A percentile compares a stretch with the other conserved stretches of the same genome.
These are phyloP conservation scores for Corydoras maculifer DNA, from an alignment of 2,113 vertebrate species.

Conservation along the genomic window DNA sequence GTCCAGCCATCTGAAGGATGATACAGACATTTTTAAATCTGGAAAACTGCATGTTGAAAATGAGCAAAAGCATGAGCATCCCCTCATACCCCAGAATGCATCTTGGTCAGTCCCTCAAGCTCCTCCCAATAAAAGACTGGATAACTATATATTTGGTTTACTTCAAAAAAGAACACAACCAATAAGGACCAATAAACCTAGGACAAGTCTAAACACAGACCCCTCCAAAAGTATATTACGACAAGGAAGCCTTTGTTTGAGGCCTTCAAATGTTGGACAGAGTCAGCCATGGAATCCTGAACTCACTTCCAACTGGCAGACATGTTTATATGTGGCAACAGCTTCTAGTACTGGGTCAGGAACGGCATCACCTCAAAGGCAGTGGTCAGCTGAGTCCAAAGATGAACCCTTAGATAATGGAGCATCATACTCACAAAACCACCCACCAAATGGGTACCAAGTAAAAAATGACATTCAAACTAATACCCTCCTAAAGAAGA, in stretches of 20 bases:
- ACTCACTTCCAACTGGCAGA: constrained; percentile 61
- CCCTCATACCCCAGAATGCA: constrained; percentile 54
- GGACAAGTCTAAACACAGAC: constrained; percentile 82
- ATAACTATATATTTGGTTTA: constrained; percentile 82
- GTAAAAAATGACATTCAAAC: constrained; percentile 30
- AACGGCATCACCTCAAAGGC: constrained; percentile 64
- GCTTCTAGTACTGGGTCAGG: constrained; percentile 48
- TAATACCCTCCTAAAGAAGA: constrained; percentile 54
- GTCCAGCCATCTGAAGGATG: constrained; percentile 64
- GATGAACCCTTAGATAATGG: constrained; percentile 62
- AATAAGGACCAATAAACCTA: constrained; percentile 80
- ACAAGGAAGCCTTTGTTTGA: constrained; percentile 73
- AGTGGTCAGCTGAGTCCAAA: constrained; percentile 58
- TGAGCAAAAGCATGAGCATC: constrained; percentile 50
- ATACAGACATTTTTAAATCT: constrained; percentile 50
- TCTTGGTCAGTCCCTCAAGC: constrained; percentile 58
- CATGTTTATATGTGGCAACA: constrained; percentile 52
- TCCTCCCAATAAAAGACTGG: constrained; percentile 70
- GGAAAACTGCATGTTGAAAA: constrained; percentile 49
- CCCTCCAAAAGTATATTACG: constrained; percentile 78
- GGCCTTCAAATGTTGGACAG: constrained; percentile 54
- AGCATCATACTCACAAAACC: constrained; percentile 42
- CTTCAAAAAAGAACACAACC: constrained; percentile 80
- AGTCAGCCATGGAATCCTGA: constrained; percentile 53
- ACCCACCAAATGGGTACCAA: constrained; percentile 24